Evolutionary conservation across 2,888 invertebrate genomes (phyloP).

Genomic region (Hypomecis punctinalis): DNA sequence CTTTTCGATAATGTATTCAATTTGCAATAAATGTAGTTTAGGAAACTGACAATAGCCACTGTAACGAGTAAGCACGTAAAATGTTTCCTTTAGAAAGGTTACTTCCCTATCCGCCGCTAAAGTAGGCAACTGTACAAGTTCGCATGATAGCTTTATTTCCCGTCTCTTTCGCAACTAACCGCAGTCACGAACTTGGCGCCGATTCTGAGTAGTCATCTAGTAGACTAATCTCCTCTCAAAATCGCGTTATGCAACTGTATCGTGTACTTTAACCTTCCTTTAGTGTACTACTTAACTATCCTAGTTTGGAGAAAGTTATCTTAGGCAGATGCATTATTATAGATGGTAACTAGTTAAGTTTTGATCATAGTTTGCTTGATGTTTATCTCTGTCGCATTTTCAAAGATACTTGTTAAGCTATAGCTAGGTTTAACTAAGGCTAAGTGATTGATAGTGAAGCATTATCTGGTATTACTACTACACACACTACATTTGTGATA

Average conservation of each 20-base stretch:
- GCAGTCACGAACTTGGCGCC: slow-evolving; percentile 27
- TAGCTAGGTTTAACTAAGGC: too few relatives aligned
- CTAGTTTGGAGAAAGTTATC: neutral
- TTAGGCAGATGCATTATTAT: neutral
- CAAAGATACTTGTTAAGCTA: too few relatives aligned
- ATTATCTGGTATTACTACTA: too few relatives aligned
- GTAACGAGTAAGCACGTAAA: neutral
- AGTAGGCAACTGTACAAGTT: slow-evolving; percentile 21
- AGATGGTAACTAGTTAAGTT: too few relatives aligned
- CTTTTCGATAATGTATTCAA: neutral
- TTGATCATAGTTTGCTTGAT: too few relatives aligned
- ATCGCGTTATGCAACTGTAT: slow-evolving; percentile 36
- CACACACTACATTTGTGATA: too few relatives aligned
- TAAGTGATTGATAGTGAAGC: too few relatives aligned
- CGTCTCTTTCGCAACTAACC: slow-evolving; percentile 34
- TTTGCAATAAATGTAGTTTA: neutral
- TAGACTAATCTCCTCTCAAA: slow-evolving; percentile 13
- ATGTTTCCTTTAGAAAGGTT: slow-evolving; percentile 23
- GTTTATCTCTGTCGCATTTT: too few relatives aligned
- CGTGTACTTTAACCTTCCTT: slow-evolving; percentile 13
- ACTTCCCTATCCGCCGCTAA: slow-evolving; percentile 15
- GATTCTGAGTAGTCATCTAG: slow-evolving; percentile 9
- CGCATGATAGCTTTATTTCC: slow-evolving; percentile 38
- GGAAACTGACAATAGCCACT: neutral
- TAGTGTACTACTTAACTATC: neutral